phyloP scores from a whole-genome alignment of 2,113 vertebrate genomes.

The Laticauda colubrina region DNA sequence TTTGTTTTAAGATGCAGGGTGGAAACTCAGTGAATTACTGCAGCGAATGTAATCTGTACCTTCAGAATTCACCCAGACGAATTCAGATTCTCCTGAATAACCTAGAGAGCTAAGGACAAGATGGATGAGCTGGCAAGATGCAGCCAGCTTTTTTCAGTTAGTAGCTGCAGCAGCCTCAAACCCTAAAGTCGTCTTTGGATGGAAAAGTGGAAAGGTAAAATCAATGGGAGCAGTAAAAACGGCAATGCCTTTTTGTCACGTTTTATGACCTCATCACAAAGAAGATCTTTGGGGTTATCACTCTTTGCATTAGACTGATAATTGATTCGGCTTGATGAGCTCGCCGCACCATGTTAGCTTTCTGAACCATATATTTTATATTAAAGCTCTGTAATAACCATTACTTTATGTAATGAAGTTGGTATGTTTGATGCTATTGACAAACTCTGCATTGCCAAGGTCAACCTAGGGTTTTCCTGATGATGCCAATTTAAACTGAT shows the following conservation, averaged over 20 bases:
- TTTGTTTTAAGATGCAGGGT: background rate
- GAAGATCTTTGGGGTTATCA: slow-evolving; percentile 46
- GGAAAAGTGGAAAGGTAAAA: slow-evolving; percentile 62
- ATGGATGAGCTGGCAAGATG: background rate
- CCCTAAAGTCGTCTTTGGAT: slow-evolving; percentile 52
- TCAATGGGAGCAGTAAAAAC: slow-evolving; percentile 61
- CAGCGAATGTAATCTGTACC: background rate
- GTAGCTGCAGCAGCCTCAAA: slow-evolving; percentile 49
- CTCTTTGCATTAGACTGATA: slow-evolving; percentile 59
- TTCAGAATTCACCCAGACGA: background rate
- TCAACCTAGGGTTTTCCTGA: background rate
- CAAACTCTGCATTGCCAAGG: slow-evolving; percentile 29
- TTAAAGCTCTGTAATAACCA: slow-evolving; percentile 47
- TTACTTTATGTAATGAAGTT: slow-evolving; percentile 48
- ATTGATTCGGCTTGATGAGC: slow-evolving; percentile 38
- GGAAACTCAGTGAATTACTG: background rate
- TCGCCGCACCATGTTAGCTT: slow-evolving; percentile 35
- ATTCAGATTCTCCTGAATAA: slow-evolving; percentile 17
- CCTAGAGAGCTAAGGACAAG: background rate
- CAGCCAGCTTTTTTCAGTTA: slow-evolving; percentile 29
- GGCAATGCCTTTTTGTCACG: slow-evolving; percentile 56
- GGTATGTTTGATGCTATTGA: slow-evolving; percentile 10
- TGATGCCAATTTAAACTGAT: background rate
- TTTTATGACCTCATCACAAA: slow-evolving; percentile 61
- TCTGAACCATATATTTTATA: slow-evolving; percentile 40